Base-by-base conservation (phyloP, 2,888 invertebrate species). In the Heliconius hortense region DNA sequence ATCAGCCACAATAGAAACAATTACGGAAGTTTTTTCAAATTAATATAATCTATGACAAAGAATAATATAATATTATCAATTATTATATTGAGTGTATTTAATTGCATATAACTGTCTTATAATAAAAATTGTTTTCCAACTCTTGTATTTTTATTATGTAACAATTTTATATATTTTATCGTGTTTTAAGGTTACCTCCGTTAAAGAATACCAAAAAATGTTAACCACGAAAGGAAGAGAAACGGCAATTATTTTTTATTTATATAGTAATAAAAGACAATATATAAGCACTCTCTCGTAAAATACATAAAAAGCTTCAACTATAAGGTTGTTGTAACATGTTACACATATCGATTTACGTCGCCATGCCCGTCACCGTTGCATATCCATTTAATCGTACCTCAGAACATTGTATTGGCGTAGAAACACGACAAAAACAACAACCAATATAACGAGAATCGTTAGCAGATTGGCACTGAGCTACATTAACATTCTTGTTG, bases 391-490 rank as follows among this genome's bases (percentile, higher is more conserved):
- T 74, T 74, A 76, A 75, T 78, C 73, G 77, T 74, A 74, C 63
- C 68, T 62, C 56, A 15, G 67, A 73, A 74, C 76, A 71, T 76
- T 67, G 59, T 68, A 72, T 68, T 69, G 76, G 77, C 78, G 72
- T 73, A 80, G 76, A 75, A 77, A 79, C 76, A 76, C 68, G 18
- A 59, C 72, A 79, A 79, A 79, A 79, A 79, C 67, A 59, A 69
- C 53, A 39, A 66, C 66, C 75, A 69, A 76, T 77, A 66, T 78
- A 77, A 80, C 77, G 74, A 80, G 80, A 80, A 81, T 81, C 82
- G 82, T 82, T 83, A 84, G 80, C 82, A 81, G 83, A 83, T 83
- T 80, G 82, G 78, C 79, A 79, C 81, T 76, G 82, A 80, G 79
- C 77, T 67, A 77, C 80, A 82, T 82, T 82, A 83, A 81, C 80